Evolutionary conservation across 2,113 vertebrate genomes (phyloP).

Genomic region (Aphelocoma coerulescens): DNA sequence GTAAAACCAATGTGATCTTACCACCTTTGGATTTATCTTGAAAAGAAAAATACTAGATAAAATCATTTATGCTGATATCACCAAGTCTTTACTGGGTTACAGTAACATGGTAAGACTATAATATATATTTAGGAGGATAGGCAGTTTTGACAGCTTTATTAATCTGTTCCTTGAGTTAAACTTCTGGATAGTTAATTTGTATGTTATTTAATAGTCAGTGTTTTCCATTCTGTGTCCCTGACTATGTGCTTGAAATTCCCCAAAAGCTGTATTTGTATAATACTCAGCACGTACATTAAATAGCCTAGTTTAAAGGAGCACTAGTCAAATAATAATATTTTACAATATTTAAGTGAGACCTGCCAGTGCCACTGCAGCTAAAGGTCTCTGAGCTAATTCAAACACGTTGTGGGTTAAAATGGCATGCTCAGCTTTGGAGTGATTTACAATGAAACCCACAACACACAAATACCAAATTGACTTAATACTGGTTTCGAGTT

Average conservation of each 20-base stretch:
- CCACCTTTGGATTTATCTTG: constrained; percentile 55
- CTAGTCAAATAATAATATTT: background rate
- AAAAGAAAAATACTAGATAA: constrained; percentile 61
- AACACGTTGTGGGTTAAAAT: background rate
- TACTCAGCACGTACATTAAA: background rate
- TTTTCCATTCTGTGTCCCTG: background rate
- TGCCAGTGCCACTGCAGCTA: background rate
- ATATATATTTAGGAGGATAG: background rate
- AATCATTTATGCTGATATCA: constrained; percentile 30
- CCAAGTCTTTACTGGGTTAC: constrained; percentile 1
- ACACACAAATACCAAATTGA: background rate
- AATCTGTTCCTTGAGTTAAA: background rate
- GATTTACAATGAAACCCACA: background rate
- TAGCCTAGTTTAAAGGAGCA: background rate
- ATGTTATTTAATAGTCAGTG: constrained; percentile 13
- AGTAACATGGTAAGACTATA: constrained; percentile 3
- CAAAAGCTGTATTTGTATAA: background rate
- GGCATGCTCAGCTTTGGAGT: background rate
- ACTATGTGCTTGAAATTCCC: background rate
- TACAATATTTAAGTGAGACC: background rate
- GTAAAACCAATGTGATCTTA: constrained; percentile 57
- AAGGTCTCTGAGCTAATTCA: background rate
- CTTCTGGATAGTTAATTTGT: constrained; percentile 9
- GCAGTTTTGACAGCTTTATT: constrained; percentile 39
- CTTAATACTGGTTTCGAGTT: constrained; percentile 11